Evolutionary conservation across 1,140 invertebrate genomes (phyloP).

Genomic region (Hormaphis cornu): DNA sequence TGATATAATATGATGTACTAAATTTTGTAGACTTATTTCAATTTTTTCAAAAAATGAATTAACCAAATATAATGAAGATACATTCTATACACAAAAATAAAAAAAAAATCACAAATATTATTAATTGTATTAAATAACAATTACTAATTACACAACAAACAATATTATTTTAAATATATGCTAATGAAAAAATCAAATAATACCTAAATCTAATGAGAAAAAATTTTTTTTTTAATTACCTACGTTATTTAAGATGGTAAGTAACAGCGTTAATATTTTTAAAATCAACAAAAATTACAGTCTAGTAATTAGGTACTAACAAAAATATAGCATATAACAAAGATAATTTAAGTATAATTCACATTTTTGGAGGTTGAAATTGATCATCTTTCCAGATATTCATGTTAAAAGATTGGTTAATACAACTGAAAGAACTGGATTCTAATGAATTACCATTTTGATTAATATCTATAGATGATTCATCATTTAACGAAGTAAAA

Average conservation of each 20-base stretch:
- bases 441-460: neutral
- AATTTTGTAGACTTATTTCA: no score
- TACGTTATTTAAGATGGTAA: no score
- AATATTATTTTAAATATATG: neutral
- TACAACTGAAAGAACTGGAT: neutral
- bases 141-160: neutral
- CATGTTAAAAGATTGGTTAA: conserved; percentile 4
- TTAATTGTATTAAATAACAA: neutral
- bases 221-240: neutral
- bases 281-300: neutral
- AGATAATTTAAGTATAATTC: neutral
- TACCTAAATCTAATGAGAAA: neutral
- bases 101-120: neutral
- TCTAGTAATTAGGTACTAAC: neutral
- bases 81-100: neutral
- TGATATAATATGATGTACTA: no score
- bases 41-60: no score
- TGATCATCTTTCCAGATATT: conserved; percentile 13
- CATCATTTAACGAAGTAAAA: neutral
- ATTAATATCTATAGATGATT: neutral
- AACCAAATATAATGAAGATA: no score
- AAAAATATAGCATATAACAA: neutral
- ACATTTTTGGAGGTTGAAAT: neutral
- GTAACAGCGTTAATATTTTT: neutral
- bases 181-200: neutral